A percentile compares a stretch with the other conserved stretches of the same genome.
phyloP scores from a whole-genome alignment of 1,140 invertebrate genomes.

The Acarapis woodi region DNA sequence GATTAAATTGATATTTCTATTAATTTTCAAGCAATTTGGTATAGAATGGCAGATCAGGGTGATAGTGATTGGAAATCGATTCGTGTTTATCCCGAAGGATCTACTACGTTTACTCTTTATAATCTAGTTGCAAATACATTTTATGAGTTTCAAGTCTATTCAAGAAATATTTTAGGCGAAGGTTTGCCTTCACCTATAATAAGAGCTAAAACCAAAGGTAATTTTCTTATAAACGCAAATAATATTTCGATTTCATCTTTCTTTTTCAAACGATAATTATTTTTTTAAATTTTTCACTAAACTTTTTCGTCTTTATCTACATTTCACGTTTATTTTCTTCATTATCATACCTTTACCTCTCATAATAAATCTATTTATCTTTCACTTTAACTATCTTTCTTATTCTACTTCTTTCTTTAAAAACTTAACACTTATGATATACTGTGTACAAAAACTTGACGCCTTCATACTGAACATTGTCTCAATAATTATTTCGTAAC shows the following conservation, averaged over 20 bases:
- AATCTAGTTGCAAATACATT: conserved; percentile 55
- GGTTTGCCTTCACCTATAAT: conserved; percentile 80
- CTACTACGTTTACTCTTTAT: conserved; percentile 60
- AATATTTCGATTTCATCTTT: neutral
- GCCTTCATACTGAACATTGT: too few relatives aligned
- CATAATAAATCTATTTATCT: neutral
- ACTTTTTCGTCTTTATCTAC: neutral
- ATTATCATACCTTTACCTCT: neutral
- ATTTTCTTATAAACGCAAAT: conserved; percentile 3
- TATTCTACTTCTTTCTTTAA: too few relatives aligned
- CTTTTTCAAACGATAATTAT: neutral
- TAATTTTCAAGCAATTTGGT: conserved; percentile 22
- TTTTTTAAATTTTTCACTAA: neutral
- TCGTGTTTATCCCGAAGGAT: conserved; percentile 58
- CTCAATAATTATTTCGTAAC: too few relatives aligned
- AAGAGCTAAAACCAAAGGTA: conserved; percentile 63
- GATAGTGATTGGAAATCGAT: conserved; percentile 48
- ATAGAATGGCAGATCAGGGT: conserved; percentile 16
- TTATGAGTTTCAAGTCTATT: conserved; percentile 87
- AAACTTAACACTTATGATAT: too few relatives aligned
- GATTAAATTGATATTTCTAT: neutral
- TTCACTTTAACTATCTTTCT: neutral
- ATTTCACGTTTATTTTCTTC: neutral
- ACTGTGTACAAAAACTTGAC: too few relatives aligned
- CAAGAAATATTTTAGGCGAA: conserved; percentile 69